Evolutionary conservation across 1,140 invertebrate genomes (phyloP), one percentile per base, ranked within the genome.

Genomic region (Campoletis sonorensis): DNA sequence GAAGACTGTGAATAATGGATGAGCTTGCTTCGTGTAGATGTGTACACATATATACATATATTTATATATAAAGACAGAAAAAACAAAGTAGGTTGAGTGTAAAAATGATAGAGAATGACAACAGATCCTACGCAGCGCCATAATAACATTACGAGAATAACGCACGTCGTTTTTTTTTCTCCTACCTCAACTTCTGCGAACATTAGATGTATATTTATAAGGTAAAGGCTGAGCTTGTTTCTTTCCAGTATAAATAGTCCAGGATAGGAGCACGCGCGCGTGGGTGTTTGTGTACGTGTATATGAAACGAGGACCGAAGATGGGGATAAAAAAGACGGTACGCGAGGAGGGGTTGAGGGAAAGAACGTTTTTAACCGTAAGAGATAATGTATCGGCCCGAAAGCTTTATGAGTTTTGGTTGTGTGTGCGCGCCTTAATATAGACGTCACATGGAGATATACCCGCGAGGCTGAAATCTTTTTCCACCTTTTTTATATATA

Each of bases 391-490:
- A 64, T 64, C 61, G 61, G 61, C 61, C 61, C 21, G 61, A 64
- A 64, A 23, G 26, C 61, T 64, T 27, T 27, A 13, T 23, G 61
- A 64, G 23, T 64, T 64, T 64, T 64, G 61, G 61, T 23, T 26
- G 4, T 2, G 61, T 54, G 61, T 23, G 21, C 23, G 21, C 61
- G 21, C 61, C 23, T 27, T 27, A 26, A 27, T 64, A 64, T 26
- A 64, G 26, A 64, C 61, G 61, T 64, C 61, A 64, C 61, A 64
- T 27, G 61, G 23, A 64, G 61, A 64, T 64, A 64, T 64, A 64
- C 21, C 61, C 61, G 61, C 61, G 61, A 64, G 61, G n/a, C n/a
- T 64, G 61, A 64, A 64, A 64, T 64, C 61, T 64, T 23, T 15
- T 64, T 13, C 51, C 51, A 45, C 40, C 40, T 11, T 10, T 10